Conservation (phyloP, 2,888 invertebrate species). For the Dromius quadrimaculatus region DNA sequence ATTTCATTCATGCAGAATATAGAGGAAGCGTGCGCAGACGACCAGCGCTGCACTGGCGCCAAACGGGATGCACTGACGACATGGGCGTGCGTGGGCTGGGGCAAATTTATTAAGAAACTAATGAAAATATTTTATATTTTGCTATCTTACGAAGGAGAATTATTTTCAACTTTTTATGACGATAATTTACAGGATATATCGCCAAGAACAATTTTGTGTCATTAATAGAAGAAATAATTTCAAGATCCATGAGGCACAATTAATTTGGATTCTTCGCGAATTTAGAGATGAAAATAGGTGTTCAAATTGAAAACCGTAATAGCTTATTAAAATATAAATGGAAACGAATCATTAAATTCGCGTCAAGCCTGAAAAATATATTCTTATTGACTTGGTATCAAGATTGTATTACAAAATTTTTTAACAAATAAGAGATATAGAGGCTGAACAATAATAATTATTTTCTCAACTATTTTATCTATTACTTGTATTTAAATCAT, state of each 20-base stretch:
- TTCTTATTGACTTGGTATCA: too few species aligned
- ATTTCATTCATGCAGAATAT: neutral
- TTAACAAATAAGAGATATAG: too few species aligned
- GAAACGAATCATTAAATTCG: too few species aligned
- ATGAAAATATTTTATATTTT: neutral
- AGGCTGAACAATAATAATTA: too few species aligned
- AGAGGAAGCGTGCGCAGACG: neutral
- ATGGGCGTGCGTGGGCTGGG: constrained; percentile 11
- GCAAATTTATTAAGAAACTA: neutral
- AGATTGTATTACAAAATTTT: too few species aligned
- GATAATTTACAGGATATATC: too few species aligned
- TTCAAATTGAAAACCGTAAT: neutral
- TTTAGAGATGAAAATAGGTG: neutral
- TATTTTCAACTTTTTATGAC: neutral
- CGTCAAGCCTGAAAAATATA: too few species aligned
- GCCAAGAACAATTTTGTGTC: neutral
- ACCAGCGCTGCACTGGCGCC: neutral
- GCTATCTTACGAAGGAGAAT: neutral
- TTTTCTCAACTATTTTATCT: too few species aligned
- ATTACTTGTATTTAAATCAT: too few species aligned
- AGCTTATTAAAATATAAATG: too few species aligned
- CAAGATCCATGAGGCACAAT: neutral
- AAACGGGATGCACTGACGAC: constrained; percentile 4
- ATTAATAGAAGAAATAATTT: neutral
- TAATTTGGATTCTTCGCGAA: neutral